These are phyloP conservation scores for Cyrtonyx montezumae DNA, from an alignment of 2,113 vertebrate genomes.

Conservation along the genomic window DNA sequence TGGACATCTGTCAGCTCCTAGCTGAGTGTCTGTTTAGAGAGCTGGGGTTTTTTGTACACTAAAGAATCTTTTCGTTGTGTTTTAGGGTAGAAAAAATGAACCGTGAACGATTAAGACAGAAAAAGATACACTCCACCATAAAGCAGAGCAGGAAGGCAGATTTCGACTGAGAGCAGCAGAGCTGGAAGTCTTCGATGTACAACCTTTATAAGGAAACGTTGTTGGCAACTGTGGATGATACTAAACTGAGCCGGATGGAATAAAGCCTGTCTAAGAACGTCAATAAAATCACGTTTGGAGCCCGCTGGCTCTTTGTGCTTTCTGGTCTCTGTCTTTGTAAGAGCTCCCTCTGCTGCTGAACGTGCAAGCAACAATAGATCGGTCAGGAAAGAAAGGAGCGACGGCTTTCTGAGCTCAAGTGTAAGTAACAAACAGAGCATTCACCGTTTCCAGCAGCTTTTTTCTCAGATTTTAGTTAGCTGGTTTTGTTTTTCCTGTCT, in stretches of 20 bases:
- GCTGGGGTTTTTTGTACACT: background rate
- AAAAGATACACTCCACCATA: constrained; percentile 74
- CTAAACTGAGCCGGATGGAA: background rate
- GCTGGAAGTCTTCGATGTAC: background rate
- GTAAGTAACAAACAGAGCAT: background rate
- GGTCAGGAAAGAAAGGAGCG: background rate
- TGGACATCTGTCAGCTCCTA: background rate
- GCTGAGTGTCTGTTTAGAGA: background rate
- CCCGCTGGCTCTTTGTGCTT: background rate
- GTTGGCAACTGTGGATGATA: background rate
- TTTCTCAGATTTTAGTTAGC: background rate
- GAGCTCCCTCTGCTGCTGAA: background rate
- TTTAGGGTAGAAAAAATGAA: constrained; percentile 81
- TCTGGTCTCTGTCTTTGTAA: background rate
- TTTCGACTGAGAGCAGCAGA: constrained; percentile 67
- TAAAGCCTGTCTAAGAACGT: background rate
- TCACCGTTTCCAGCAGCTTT: background rate
- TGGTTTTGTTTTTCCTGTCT: background rate
- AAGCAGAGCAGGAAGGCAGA: constrained; percentile 76
- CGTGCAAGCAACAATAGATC: background rate
- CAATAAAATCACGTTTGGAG: constrained; percentile 9
- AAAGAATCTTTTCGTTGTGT: background rate
- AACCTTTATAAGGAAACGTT: background rate
- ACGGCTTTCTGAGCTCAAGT: background rate
- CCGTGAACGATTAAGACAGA: constrained; percentile 80